Conservation (phyloP, 2,888 invertebrate species). For the Lasioglossum zephyrum region DNA sequence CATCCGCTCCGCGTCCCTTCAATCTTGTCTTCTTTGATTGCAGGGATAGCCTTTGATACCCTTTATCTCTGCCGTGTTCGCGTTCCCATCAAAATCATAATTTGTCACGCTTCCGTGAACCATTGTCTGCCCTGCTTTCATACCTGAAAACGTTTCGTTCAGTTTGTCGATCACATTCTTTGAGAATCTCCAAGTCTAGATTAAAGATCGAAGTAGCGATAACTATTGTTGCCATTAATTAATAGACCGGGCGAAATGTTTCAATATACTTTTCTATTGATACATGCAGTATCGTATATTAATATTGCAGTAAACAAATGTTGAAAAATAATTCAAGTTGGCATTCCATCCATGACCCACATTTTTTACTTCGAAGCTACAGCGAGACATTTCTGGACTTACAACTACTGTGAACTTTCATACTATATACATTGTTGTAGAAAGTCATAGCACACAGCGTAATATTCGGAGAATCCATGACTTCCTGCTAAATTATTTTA, state of each 20-base stretch:
- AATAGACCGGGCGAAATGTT: neutral
- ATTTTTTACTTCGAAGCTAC: neutral
- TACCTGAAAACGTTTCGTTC: neutral
- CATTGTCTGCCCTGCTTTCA: neutral
- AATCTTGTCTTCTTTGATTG: slow-evolving; percentile 31
- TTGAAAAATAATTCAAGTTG: neutral
- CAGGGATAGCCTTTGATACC: slow-evolving; percentile 1
- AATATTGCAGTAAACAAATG: neutral
- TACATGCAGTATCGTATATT: neutral
- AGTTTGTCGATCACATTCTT: neutral
- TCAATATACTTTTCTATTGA: neutral
- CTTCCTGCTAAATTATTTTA: neutral
- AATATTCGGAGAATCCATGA: neutral
- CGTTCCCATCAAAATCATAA: neutral
- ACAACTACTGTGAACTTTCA: neutral
- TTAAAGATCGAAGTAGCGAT: neutral
- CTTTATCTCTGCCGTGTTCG: neutral
- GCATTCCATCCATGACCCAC: neutral
- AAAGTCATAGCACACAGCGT: neutral
- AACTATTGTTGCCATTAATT: neutral
- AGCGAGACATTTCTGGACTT: neutral
- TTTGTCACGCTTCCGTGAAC: neutral
- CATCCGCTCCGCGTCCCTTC: slow-evolving; percentile 1
- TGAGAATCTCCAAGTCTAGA: neutral
- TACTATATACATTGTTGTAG: neutral